Percentiles rank a stretch among this genome's conserved stretches.
These are phyloP conservation scores for Cepaea hortensis DNA, from an alignment of 2,888 invertebrate species.

Conservation along the genomic window DNA sequence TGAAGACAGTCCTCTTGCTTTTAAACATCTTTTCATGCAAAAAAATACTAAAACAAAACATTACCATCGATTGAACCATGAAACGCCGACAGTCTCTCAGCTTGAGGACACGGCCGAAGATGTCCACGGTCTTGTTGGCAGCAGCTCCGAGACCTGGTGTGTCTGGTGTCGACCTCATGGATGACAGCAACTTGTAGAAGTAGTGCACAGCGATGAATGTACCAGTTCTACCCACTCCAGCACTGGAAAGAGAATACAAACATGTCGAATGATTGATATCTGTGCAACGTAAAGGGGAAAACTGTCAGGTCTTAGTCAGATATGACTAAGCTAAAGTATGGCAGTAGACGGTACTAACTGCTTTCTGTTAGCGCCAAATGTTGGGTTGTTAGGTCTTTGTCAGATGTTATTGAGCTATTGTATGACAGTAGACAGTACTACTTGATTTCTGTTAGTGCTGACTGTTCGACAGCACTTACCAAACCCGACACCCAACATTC, in stretches of 20 bases:
- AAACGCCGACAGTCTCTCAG: constrained; percentile 45
- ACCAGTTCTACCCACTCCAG: constrained; percentile 51
- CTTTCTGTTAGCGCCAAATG: too few relatives aligned
- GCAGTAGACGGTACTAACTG: too few relatives aligned
- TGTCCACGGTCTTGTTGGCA: constrained; percentile 39
- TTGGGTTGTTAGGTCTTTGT: too few relatives aligned
- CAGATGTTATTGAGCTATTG: too few relatives aligned
- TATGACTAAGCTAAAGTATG: too few relatives aligned
- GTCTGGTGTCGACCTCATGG: not conserved
- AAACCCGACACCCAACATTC: too few relatives aligned
- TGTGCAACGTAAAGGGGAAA: too few relatives aligned
- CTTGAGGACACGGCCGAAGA: constrained; percentile 42
- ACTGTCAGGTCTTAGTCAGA: too few relatives aligned
- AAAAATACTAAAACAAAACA: not conserved
- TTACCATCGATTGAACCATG: constrained; percentile 52
- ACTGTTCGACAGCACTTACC: too few relatives aligned
- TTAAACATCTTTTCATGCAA: not conserved
- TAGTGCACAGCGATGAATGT: constrained; percentile 51
- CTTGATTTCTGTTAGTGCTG: too few relatives aligned
- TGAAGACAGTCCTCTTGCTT: too few relatives aligned
- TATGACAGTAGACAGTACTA: too few relatives aligned
- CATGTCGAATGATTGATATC: not conserved
- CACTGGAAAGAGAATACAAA: constrained; percentile 34
- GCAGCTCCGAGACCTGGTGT: not conserved
- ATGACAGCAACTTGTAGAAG: constrained; percentile 41